Conservation (phyloP, 2,888 invertebrate genomes). For the Zootermopsis nevadensis region DNA sequence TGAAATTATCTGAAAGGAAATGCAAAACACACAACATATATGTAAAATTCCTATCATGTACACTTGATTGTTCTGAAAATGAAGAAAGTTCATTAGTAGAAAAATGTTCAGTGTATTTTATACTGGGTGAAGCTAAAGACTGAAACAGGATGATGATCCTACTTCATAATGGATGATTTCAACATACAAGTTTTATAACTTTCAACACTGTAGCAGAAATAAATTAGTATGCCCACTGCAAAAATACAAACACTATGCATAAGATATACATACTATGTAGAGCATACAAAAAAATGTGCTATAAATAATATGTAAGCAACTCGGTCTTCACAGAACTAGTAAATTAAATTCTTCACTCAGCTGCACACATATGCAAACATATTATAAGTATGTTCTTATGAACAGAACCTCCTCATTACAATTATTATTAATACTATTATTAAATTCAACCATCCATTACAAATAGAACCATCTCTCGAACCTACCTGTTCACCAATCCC, state of each 20-base stretch:
- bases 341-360: no score
- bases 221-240: no score
- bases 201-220: no score
- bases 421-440: no score
- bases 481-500: conserved; percentile 23
- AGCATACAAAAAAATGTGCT: no score
- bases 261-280: no score
- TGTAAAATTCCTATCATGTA: conserved; percentile 29
- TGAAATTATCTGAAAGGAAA: conserved; percentile 52
- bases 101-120: not conserved
- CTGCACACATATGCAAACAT: no score
- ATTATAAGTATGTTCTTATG: no score
- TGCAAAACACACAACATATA: conserved; percentile 51
- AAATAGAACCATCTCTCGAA: not conserved
- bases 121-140: not conserved
- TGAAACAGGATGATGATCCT: conserved; percentile 2
- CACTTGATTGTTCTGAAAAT: conserved; percentile 34
- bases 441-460: not conserved
- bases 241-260: no score
- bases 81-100: conserved; percentile 12
- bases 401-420: no score
- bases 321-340: no score
- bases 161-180: conserved; percentile 11
- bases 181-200: not conserved
- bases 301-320: no score